A percentile compares a stretch with the other conserved stretches of the same genome.
These are phyloP conservation scores for Lagria hirta DNA, from an alignment of 2,888 invertebrate genomes.

Conservation along the genomic window DNA sequence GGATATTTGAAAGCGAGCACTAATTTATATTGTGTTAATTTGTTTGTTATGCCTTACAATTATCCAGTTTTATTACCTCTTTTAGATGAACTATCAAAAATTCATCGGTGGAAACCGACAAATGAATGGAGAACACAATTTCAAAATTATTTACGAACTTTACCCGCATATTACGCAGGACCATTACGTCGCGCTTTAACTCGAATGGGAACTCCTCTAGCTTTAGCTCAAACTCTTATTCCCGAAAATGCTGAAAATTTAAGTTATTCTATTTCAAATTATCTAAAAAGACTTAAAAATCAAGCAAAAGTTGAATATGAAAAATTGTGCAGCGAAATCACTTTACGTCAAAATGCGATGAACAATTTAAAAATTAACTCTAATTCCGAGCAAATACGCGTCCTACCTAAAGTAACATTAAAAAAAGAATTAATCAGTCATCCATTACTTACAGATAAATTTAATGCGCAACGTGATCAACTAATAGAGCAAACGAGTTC, in stretches of 20 bases:
- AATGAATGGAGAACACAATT: conserved; percentile 92
- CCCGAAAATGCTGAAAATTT: conserved; percentile 93
- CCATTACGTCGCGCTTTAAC: conserved; percentile 87
- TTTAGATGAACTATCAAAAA: conserved; percentile 90
- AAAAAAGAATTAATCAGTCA: conserved; percentile 82
- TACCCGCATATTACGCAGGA: conserved; percentile 93
- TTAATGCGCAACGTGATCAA: conserved; percentile 79
- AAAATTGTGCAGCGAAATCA: conserved; percentile 78
- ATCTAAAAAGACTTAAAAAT: conserved; percentile 93
- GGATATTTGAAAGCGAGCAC: conserved; percentile 97
- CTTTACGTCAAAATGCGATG: conserved; percentile 60
- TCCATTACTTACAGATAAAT: conserved; percentile 79
- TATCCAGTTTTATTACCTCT: conserved; percentile 92
- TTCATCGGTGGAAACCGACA: conserved; percentile 88
- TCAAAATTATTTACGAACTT: conserved; percentile 91
- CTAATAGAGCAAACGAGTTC: conserved; percentile 78
- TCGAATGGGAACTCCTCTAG: conserved; percentile 86
- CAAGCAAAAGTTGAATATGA: conserved; percentile 91
- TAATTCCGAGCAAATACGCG: conserved; percentile 56
- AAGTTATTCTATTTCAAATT: conserved; percentile 90
- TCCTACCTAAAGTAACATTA: conserved; percentile 58
- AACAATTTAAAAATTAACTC: conserved; percentile 29
- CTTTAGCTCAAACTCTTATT: conserved; percentile 78
- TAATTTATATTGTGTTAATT: conserved; percentile 88
- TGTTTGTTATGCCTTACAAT: conserved; percentile 98